Conservation (phyloP, 1,140 invertebrate species). For the Trichomalopsis sarcophagae region DNA sequence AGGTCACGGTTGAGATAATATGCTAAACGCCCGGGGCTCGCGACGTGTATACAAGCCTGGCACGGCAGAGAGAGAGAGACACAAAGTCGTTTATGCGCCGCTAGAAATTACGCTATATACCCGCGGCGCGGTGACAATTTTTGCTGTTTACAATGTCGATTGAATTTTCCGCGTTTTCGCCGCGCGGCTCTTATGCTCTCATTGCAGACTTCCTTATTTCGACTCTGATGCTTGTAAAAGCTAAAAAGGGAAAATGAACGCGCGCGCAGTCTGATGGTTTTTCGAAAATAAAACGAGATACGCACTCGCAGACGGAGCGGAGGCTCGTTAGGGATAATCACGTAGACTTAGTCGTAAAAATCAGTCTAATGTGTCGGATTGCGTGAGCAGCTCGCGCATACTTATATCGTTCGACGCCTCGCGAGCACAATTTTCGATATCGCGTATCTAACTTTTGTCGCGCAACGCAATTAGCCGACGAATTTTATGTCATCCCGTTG, state of each 20-base stretch:
- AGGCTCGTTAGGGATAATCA: constrained; percentile 2
- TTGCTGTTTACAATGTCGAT: not conserved
- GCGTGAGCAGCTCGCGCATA: not conserved
- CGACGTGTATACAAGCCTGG: not conserved
- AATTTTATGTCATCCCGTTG: not conserved
- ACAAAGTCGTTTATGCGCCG: too few relatives aligned
- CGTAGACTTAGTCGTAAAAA: constrained; percentile 24
- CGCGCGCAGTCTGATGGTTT: too few relatives aligned
- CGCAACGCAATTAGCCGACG: not conserved
- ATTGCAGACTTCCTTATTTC: not conserved
- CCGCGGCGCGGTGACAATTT: not conserved
- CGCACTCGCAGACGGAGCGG: too few relatives aligned
- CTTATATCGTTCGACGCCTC: constrained; percentile 13
- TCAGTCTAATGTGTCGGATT: constrained; percentile 31
- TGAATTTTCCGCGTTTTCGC: not conserved
- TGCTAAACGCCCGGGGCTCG: constrained; percentile 9
- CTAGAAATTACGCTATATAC: too few relatives aligned
- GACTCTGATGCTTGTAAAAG: not conserved
- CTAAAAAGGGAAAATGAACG: too few relatives aligned
- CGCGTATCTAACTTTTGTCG: not conserved
- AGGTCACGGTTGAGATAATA: constrained; percentile 43
- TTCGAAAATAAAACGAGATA: too few relatives aligned
- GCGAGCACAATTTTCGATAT: not conserved
- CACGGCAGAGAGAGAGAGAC: too few relatives aligned
- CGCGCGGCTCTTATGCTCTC: not conserved